Conservation (phyloP, 1,140 invertebrate genomes). For the Megathymus violae region DNA sequence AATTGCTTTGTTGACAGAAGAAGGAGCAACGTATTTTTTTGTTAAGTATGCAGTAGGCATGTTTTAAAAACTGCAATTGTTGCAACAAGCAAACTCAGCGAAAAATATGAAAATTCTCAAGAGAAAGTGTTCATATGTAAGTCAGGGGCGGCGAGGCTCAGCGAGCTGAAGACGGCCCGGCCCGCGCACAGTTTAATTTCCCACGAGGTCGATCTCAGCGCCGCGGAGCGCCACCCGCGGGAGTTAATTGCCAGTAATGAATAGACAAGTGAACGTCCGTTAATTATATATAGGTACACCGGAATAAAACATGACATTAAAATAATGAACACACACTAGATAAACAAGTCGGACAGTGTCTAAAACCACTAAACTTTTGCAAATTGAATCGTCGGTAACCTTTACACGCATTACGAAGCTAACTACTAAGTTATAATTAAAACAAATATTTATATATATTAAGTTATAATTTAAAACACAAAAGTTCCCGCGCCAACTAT, state of each 20-base stretch:
- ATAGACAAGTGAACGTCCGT: slow-evolving; percentile 81
- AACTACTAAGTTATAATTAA: too few species aligned
- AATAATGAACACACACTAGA: slow-evolving; percentile 1
- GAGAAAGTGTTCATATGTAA: slow-evolving; percentile 80
- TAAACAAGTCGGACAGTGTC: too few species aligned
- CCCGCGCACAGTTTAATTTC: slow-evolving; percentile 82
- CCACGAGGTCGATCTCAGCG: slow-evolving; percentile 83
- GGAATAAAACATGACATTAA: slow-evolving; percentile 54
- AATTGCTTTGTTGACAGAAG: slow-evolving; percentile 32
- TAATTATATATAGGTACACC: slow-evolving; percentile 78
- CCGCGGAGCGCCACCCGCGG: slow-evolving; percentile 79
- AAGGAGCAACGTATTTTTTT: slow-evolving; percentile 35
- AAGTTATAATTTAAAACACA: too few species aligned
- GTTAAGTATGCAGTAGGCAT: slow-evolving; percentile 22
- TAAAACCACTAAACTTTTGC: too few species aligned
- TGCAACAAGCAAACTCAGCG: slow-evolving; percentile 55
- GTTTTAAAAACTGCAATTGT: slow-evolving; percentile 46
- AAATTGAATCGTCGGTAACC: too few species aligned
- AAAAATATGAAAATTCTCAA: slow-evolving; percentile 75
- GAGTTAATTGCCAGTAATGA: slow-evolving; percentile 84
- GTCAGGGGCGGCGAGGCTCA: slow-evolving; percentile 54
- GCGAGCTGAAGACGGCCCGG: slow-evolving; percentile 72
- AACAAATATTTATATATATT: too few species aligned
- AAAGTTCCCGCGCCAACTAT: too few species aligned
- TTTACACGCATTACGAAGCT: too few species aligned